Conservation (phyloP, 2,113 vertebrate genomes). For the Scopus umbretta region DNA sequence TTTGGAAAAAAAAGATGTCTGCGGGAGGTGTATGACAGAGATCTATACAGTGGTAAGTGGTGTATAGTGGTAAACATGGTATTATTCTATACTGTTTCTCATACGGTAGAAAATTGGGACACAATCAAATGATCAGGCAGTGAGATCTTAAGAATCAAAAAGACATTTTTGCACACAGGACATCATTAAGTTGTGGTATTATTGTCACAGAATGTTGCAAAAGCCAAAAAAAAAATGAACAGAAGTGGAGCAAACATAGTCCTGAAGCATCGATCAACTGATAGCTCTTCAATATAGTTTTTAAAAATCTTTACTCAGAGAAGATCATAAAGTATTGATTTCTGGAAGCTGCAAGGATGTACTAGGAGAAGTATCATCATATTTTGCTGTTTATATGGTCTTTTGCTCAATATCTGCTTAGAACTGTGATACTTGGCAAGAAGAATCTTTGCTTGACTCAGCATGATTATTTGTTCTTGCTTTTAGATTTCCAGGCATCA, state of each 20-base stretch:
- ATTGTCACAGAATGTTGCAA: neutral
- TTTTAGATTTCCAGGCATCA: neutral
- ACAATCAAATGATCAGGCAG: neutral
- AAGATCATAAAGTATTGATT: neutral
- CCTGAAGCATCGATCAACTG: neutral
- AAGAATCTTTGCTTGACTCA: neutral
- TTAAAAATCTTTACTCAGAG: neutral
- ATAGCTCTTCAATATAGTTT: neutral
- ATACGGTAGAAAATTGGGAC: neutral
- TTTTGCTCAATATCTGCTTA: neutral
- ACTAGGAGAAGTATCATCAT: neutral
- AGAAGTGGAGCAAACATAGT: neutral
- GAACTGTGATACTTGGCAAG: neutral
- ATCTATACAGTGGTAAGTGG: neutral
- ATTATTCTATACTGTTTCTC: neutral
- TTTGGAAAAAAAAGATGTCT: neutral
- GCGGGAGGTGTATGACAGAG: neutral
- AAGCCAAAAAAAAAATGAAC: neutral
- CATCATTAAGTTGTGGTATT: neutral
- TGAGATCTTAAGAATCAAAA: neutral
- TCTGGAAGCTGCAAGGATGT: neutral
- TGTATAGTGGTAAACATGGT: neutral
- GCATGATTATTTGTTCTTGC: neutral
- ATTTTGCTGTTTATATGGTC: neutral
- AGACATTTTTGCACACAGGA: neutral